Evolutionary conservation across 2,797 vertebrate species (phyloP).

Genomic region (Merluccius polli): DNA sequence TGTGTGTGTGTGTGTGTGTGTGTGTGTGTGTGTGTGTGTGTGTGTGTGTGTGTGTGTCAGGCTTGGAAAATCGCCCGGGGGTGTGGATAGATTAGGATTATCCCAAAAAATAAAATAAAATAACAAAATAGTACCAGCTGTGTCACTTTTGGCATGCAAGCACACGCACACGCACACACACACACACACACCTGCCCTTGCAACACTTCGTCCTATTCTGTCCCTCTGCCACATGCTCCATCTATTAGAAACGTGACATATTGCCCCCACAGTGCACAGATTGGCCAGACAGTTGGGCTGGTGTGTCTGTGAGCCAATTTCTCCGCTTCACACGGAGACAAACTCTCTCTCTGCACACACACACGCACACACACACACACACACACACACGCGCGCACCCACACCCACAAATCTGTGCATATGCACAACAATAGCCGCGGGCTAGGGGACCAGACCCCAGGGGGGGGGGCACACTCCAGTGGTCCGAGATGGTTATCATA

Average conservation of each 20-base stretch:
- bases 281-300: constrained; percentile 60
- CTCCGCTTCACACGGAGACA: constrained; percentile 12
- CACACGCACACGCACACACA: constrained; percentile 9
- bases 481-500: neutral
- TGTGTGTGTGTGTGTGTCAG: constrained; percentile 19
- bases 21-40: constrained; percentile 13
- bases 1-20: constrained; percentile 40
- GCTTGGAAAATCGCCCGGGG: neutral
- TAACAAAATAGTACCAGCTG: constrained; percentile 52
- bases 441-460: neutral
- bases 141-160: constrained; percentile 59
- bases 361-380: constrained; percentile 3
- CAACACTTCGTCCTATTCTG: constrained; percentile 9
- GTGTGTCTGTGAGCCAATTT: constrained; percentile 29
- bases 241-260: constrained; percentile 37
- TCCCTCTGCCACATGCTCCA: constrained; percentile 34
- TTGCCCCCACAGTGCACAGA: constrained; percentile 43
- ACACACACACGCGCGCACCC: neutral
- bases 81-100: constrained; percentile 63
- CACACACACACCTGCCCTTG: constrained; percentile 5
- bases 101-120: constrained; percentile 42
- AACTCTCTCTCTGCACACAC: neutral
- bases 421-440: too few relatives aligned
- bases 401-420: too few relatives aligned
- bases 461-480: neutral